phyloP scores from a whole-genome alignment of 2,888 invertebrate species.

The Metallyticus violacea region DNA sequence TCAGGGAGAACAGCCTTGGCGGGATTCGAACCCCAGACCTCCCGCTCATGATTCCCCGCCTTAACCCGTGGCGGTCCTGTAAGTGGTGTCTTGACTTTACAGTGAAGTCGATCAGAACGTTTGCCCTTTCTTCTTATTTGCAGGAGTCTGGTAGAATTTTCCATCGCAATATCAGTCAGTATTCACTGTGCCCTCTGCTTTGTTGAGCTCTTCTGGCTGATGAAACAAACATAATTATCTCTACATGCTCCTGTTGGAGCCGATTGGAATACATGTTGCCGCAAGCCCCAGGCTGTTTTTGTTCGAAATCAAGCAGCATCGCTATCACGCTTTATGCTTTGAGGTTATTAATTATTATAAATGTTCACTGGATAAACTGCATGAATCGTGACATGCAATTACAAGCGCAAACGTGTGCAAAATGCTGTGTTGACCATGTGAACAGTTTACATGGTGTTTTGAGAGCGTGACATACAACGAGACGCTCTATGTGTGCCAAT shows the following conservation, averaged over 20 bases:
- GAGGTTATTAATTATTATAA: not conserved
- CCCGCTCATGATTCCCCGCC: too few species aligned
- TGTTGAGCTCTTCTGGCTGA: not conserved
- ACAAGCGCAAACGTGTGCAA: not conserved
- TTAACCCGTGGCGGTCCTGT: too few species aligned
- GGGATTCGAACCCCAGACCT: too few species aligned
- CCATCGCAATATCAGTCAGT: too few species aligned
- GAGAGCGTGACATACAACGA: too few species aligned
- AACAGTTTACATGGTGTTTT: too few species aligned
- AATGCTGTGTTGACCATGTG: not conserved
- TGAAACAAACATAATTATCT: not conserved
- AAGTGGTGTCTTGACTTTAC: too few species aligned
- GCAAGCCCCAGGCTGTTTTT: not conserved
- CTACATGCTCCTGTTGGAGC: not conserved
- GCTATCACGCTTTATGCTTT: not conserved
- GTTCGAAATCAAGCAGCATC: too few species aligned
- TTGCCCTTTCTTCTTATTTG: not conserved
- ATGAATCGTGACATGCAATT: not conserved
- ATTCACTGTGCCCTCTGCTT: not conserved
- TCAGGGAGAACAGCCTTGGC: too few species aligned
- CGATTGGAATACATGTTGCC: not conserved
- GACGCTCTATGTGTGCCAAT: too few species aligned
- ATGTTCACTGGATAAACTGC: not conserved
- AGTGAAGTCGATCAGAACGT: too few species aligned
- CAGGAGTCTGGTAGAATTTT: not conserved